phyloP scores from a whole-genome alignment of 2,797 vertebrate genomes.

The Sebastes hubbsi region DNA sequence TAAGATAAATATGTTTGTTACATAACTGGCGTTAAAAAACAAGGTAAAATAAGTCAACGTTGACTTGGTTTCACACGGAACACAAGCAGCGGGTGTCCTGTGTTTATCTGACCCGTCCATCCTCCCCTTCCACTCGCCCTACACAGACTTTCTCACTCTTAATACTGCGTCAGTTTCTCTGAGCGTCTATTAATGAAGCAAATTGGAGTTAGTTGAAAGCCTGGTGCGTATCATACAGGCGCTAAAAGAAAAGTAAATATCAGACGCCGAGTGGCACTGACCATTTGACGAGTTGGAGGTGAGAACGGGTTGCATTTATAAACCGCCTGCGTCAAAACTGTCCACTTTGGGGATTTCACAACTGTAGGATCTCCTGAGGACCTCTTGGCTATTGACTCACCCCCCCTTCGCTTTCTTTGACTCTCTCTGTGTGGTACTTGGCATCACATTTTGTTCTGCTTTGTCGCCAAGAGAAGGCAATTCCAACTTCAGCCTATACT shows the following conservation, averaged over 20 bases:
- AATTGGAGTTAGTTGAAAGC: not conserved
- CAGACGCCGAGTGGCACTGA: not conserved
- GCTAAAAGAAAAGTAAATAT: not conserved
- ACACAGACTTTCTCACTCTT: not conserved
- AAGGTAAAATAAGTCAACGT: too few relatives aligned
- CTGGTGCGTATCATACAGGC: not conserved
- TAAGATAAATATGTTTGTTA: too few relatives aligned
- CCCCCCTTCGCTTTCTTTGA: slow-evolving; percentile 3
- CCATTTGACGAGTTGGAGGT: not conserved
- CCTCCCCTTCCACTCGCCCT: not conserved
- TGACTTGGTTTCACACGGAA: too few relatives aligned
- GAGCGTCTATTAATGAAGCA: not conserved
- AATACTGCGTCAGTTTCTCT: not conserved
- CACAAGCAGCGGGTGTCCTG: too few relatives aligned
- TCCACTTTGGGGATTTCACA: not conserved
- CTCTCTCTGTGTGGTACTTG: slow-evolving; percentile 40
- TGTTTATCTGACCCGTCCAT: not conserved
- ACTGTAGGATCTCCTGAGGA: not conserved
- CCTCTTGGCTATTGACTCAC: slow-evolving; percentile 12
- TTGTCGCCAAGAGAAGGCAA: slow-evolving; percentile 26
- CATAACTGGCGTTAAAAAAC: too few relatives aligned
- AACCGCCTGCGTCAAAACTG: not conserved
- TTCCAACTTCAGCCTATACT: not conserved
- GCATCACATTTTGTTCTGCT: slow-evolving; percentile 25
- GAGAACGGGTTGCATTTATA: not conserved